These are phyloP conservation scores for Dioctria rufipes DNA, from an alignment of 2,888 invertebrate species.

Conservation along the genomic window DNA sequence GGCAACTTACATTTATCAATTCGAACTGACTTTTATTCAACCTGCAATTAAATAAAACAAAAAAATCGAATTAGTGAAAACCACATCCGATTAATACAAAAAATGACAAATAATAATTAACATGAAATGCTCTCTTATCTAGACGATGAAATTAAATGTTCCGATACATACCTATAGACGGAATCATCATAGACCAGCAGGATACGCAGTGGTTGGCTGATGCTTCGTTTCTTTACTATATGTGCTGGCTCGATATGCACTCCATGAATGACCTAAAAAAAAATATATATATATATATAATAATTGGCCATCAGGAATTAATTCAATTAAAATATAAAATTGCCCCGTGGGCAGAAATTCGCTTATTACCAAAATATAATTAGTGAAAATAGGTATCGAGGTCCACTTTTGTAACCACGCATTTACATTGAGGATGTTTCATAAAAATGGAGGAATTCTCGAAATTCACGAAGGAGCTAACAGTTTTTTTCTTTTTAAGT, in stretches of 20 bases:
- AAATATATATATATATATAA: slow-evolving; percentile 10
- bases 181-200: slow-evolving; percentile 88
- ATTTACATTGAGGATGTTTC: not conserved
- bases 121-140: too few species aligned
- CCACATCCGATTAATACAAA: not conserved
- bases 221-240: slow-evolving; percentile 83
- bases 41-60: slow-evolving; percentile 73
- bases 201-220: slow-evolving; percentile 87
- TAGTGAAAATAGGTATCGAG: not conserved
- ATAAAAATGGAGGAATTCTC: too few species aligned
- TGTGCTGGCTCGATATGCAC: slow-evolving; percentile 87
- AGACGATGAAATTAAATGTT: too few species aligned
- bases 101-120: not conserved
- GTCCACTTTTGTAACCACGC: not conserved
- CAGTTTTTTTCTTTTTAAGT: too few species aligned
- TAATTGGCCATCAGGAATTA: not conserved
- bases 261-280: slow-evolving; percentile 82
- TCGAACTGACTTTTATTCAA: slow-evolving; percentile 87
- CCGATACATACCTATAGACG: slow-evolving; percentile 82
- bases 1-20: slow-evolving; percentile 88
- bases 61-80: not conserved
- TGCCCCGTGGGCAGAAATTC: not conserved
- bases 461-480: too few species aligned
- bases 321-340: not conserved
- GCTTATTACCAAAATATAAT: not conserved